Evolutionary conservation across 2,888 invertebrate genomes (phyloP).

Genomic region (Willowsia nigromaculata): DNA sequence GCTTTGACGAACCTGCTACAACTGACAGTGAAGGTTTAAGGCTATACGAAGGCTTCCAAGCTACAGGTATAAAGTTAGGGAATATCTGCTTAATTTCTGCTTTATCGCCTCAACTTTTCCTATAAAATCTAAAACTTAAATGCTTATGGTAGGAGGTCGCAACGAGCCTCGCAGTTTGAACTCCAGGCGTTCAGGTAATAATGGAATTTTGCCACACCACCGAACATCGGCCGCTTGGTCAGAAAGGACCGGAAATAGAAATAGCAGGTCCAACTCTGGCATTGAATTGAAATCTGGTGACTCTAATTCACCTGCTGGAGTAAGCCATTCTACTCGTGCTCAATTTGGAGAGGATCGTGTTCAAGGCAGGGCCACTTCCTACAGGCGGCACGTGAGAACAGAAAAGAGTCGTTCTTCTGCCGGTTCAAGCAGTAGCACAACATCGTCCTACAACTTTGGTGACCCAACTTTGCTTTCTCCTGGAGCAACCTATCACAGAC

Average conservation of each 20-base stretch:
- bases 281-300: conserved; percentile 78
- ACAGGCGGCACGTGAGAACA: conserved; percentile 22
- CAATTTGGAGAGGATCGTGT: conserved; percentile 71
- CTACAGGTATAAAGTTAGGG: too few species aligned
- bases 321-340: conserved; percentile 78
- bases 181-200: conserved; percentile 33
- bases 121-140: too few species aligned
- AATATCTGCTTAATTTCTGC: too few species aligned
- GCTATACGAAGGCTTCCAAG: conserved; percentile 79
- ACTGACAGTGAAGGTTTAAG: conserved; percentile 79
- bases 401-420: conserved; percentile 28
- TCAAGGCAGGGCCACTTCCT: conserved; percentile 67
- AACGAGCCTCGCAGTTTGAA: conserved; percentile 78
- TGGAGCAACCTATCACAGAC: conserved; percentile 73
- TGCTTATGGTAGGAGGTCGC: conserved; percentile 78
- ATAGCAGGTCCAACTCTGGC: conserved; percentile 52
- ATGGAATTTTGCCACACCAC: conserved; percentile 76
- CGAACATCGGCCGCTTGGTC: conserved; percentile 78
- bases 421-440: neutral
- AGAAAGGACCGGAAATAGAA: conserved; percentile 54
- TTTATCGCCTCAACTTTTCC: neutral
- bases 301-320: neutral
- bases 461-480: conserved; percentile 9
- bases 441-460: neutral
- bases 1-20: conserved; percentile 60